Evolutionary conservation across 2,113 vertebrate species (phyloP).

Genomic region (Amphilophus citrinellus): DNA sequence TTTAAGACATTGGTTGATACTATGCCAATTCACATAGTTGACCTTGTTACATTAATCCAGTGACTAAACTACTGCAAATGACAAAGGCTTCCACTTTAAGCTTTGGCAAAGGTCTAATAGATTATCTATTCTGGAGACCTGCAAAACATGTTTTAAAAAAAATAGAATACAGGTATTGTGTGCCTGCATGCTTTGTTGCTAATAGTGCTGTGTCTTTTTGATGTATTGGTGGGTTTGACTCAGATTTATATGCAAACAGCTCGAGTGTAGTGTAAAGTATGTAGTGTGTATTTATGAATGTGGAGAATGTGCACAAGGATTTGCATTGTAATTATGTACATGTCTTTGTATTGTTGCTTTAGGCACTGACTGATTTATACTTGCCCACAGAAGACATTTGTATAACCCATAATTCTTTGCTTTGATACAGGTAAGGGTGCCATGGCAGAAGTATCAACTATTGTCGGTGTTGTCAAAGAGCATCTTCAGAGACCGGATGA

Average conservation of each 20-base stretch:
- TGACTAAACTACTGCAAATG: background rate
- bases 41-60: constrained; percentile 1
- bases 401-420: background rate
- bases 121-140: background rate
- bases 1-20: constrained; percentile 2
- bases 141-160: background rate
- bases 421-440: constrained; percentile 88
- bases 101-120: too few relatives aligned
- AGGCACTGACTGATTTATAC: background rate
- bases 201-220: constrained; percentile 9
- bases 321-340: background rate
- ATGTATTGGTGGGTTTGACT: background rate
- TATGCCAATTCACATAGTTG: background rate
- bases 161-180: background rate
- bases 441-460: constrained; percentile 93
- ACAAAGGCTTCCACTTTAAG: background rate
- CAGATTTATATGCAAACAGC: constrained; percentile 16
- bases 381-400: background rate
- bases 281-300: background rate
- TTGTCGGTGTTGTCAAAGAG: constrained; percentile 83
- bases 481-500: constrained; percentile 60
- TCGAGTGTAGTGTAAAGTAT: background rate
- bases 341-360: background rate
- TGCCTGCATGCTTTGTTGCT: background rate
- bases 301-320: background rate